Evolutionary conservation across 2,113 vertebrate genomes (phyloP), one percentile per base, ranked within the genome.

Genomic region (Delphinus delphis): DNA sequence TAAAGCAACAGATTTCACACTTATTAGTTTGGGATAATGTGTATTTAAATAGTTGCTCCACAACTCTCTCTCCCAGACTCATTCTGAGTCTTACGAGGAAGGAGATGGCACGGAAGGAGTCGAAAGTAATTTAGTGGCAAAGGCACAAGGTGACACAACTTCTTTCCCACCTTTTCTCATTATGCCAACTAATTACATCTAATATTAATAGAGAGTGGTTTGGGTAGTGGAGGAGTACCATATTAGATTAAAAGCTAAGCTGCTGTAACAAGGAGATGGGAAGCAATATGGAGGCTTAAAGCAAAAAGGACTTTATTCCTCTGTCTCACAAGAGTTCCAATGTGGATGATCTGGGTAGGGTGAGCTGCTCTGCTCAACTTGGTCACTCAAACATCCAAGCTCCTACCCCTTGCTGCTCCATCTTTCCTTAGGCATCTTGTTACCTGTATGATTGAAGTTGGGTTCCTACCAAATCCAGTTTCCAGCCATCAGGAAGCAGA

Each of bases 161-260:
- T 83, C 74, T 93, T 95, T 83, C 79, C 95, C 79, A 95, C 87
- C 92, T 97, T 97, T 87, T 97, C 82, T 97, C 93, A 95, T 97
- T 98, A 97, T 86, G 20, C n/a, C 41, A 76, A 84, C 67, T 96
- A 97, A 97, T 97, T 93, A 83, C 91, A 76, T 97, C 21, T 87
- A 96, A 93, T 83, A 93, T 87, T 95, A 95, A 92, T 47, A 80
- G 36, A 95, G 55, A 87, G 55, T 74, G 13, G 31, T 83, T 83
- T 53, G 28, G 68, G 26, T 83, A 58, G 7, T 74, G 5, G 71
- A 92, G 14, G 21, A 85, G 17, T 10, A 63, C 11, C 62, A 33
- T 12, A 71, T 62, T 26, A 79, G 13, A 63, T 25, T 53, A 87
- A 82, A 88, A 96, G 36, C 17, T 28, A 41, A 88, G 12, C 0